A percentile compares a stretch with the other conserved stretches of the same genome.
These are phyloP conservation scores for Trichosurus vulpecula DNA, from an alignment of 2,797 vertebrate genomes.

Conservation along the genomic window DNA sequence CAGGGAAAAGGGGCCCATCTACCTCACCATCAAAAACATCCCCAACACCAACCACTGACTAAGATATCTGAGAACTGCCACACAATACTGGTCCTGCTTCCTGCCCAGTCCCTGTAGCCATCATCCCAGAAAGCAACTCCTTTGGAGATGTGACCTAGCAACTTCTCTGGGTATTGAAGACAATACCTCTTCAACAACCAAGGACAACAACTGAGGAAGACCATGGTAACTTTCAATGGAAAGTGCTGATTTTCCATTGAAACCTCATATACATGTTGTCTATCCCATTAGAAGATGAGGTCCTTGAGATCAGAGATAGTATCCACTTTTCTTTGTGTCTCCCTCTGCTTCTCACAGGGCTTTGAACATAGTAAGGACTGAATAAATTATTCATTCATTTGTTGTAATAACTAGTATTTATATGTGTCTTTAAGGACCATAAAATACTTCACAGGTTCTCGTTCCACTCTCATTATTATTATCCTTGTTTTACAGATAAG, in stretches of 20 bases:
- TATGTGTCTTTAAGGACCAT: neutral
- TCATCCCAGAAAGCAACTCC: neutral
- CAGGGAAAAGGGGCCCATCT: neutral
- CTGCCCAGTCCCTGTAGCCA: neutral
- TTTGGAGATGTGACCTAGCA: neutral
- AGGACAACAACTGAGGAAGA: neutral
- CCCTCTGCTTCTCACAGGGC: neutral
- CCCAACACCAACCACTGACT: neutral
- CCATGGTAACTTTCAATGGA: neutral
- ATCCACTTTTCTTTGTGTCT: neutral
- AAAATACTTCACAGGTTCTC: neutral
- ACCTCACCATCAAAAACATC: neutral
- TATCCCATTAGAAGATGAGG: neutral
- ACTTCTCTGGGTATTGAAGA: neutral
- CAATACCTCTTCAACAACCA: neutral
- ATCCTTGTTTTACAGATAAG: neutral
- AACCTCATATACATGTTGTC: neutral
- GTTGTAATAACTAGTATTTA: neutral
- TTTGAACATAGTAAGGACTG: neutral
- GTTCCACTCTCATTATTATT: neutral
- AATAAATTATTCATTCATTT: neutral
- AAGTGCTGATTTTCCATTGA: neutral
- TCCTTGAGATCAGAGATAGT: neutral
- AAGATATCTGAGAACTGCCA: neutral
- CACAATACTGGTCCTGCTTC: neutral